Evolutionary conservation across 2,888 invertebrate genomes (phyloP).

Genomic region (Drosophila anceps): DNA sequence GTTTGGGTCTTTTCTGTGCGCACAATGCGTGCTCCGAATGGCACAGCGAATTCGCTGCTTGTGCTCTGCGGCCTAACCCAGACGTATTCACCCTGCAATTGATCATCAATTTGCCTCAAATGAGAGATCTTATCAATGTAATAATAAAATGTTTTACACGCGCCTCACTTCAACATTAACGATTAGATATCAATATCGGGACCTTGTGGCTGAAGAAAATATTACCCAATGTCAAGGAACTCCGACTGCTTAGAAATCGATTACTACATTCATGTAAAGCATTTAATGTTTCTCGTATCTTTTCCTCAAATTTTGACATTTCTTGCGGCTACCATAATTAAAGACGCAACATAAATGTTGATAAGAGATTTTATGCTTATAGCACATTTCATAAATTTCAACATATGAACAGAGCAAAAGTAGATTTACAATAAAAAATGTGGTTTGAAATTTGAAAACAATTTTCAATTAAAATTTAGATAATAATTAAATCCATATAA

Average conservation of each 20-base stretch:
- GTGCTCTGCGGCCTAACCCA: slow-evolving; percentile 93
- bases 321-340: slow-evolving; percentile 38
- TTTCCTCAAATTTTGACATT: slow-evolving; percentile 1
- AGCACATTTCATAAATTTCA: not conserved
- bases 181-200: slow-evolving; percentile 43
- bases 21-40: slow-evolving; percentile 93
- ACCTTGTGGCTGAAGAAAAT: slow-evolving; percentile 5
- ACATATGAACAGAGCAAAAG: not conserved
- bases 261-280: slow-evolving; percentile 31
- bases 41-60: slow-evolving; percentile 91
- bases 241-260: slow-evolving; percentile 13
- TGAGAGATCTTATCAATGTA: slow-evolving; percentile 35
- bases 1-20: slow-evolving; percentile 91
- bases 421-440: not conserved
- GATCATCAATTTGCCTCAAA: not conserved
- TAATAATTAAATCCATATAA: not conserved
- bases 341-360: slow-evolving; percentile 21
- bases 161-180: slow-evolving; percentile 19
- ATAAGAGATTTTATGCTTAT: slow-evolving; percentile 20
- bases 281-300: slow-evolving; percentile 17
- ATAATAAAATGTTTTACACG: slow-evolving; percentile 40
- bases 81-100: slow-evolving; percentile 92
- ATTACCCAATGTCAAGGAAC: slow-evolving; percentile 32
- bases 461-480: not conserved
- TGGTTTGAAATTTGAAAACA: not conserved